These are phyloP conservation scores for Lophotis ruficrista DNA, from an alignment of 2,113 vertebrate species.

Conservation along the genomic window DNA sequence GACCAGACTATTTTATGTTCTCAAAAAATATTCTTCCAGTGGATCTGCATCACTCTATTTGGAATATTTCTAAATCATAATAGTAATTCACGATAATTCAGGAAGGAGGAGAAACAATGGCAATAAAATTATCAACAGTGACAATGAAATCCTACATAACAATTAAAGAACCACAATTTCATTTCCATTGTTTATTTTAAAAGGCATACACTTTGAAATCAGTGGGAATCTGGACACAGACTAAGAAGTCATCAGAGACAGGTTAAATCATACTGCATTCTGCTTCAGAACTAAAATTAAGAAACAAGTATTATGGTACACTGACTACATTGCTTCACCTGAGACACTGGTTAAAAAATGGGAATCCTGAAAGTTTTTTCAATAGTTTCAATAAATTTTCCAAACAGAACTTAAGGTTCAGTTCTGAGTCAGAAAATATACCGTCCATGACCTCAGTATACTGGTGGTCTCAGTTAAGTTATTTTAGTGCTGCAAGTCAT, in stretches of 20 bases:
- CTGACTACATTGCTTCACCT: background rate
- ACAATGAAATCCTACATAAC: background rate
- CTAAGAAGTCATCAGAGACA: background rate
- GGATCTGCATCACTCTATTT: background rate
- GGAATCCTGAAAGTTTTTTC: background rate
- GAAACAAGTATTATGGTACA: background rate
- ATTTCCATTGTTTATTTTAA: background rate
- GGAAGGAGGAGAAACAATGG: background rate
- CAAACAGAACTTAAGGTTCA: background rate
- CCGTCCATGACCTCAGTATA: background rate
- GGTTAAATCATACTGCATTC: background rate
- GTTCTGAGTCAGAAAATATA: background rate
- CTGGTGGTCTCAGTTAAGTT: background rate
- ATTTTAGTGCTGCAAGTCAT: background rate
- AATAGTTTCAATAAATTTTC: background rate
- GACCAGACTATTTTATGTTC: background rate
- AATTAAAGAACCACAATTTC: background rate
- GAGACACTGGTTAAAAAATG: background rate
- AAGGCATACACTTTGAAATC: background rate
- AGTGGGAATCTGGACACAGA: background rate
- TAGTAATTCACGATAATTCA: background rate
- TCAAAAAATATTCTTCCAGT: background rate
- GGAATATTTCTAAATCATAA: background rate
- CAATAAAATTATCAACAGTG: background rate
- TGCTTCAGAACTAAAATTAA: background rate